A percentile compares a stretch with the other conserved stretches of the same genome.
Conservation (phyloP, 1,140 invertebrate species). For the Drosophila rufa region DNA sequence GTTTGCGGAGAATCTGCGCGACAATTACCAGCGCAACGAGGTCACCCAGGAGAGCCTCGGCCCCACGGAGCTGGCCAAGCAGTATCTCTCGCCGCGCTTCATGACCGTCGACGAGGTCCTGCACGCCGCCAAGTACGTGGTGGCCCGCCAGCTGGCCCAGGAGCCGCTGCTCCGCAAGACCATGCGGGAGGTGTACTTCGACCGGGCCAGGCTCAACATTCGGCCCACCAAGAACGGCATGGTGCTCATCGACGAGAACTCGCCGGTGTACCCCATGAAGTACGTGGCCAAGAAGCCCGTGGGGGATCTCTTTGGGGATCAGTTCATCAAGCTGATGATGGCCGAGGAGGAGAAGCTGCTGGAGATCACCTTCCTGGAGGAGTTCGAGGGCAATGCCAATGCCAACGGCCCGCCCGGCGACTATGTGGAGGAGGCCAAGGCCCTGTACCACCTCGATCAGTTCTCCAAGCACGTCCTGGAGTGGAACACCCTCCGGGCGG, state of each 20-base stretch:
- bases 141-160: conserved; percentile 95
- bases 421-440: conserved; percentile 96
- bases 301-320: conserved; percentile 94
- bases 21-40: conserved; percentile 98
- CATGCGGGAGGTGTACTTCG: conserved; percentile 95
- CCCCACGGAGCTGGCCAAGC: conserved; percentile 92
- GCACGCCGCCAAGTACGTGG: conserved; percentile 96
- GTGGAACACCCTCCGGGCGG: conserved; percentile 96
- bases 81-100: conserved; percentile 88
- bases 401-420: conserved; percentile 85
- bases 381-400: conserved; percentile 91
- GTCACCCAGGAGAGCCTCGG: conserved; percentile 95
- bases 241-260: conserved; percentile 97
- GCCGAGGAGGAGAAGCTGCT: conserved; percentile 95
- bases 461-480: conserved; percentile 98
- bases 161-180: conserved; percentile 95
- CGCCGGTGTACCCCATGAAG: conserved; percentile 95
- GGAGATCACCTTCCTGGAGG: conserved; percentile 90
- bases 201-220: conserved; percentile 93
- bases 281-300: conserved; percentile 98
- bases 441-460: conserved; percentile 96
- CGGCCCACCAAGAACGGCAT: conserved; percentile 95
- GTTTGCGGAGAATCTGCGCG: conserved; percentile 98
- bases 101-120: conserved; percentile 90
- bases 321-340: conserved; percentile 93